Percentiles rank a stretch among this genome's conserved stretches.
These are phyloP conservation scores for Lamproptera curius DNA, from an alignment of 2,888 invertebrate genomes.

Conservation along the genomic window DNA sequence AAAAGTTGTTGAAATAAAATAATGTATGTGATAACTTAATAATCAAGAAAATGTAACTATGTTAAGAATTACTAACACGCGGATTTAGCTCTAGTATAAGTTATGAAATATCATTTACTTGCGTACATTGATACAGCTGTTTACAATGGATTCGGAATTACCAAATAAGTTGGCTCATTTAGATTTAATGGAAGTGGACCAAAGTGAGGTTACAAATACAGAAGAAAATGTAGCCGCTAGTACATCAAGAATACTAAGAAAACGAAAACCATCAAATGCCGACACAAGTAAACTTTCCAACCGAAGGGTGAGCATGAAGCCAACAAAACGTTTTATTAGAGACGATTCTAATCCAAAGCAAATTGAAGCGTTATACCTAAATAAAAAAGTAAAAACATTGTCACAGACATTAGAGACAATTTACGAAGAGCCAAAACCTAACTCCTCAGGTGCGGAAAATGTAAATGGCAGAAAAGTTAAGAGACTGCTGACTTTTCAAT, in stretches of 20 bases:
- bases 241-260: conserved; percentile 52
- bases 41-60: too few relatives aligned
- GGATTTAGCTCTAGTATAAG: not conserved
- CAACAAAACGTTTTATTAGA: conserved; percentile 56
- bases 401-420: conserved; percentile 80
- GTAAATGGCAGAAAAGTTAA: conserved; percentile 75
- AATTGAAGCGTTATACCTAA: conserved; percentile 76
- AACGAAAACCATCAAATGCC: conserved; percentile 55
- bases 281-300: conserved; percentile 57
- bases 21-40: not conserved
- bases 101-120: not conserved
- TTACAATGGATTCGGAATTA: conserved; percentile 50
- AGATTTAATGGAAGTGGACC: conserved; percentile 65
- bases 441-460: conserved; percentile 49
- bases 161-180: conserved; percentile 69
- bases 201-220: conserved; percentile 32
- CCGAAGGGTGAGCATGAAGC: conserved; percentile 69
- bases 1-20: not conserved
- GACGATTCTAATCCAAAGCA: conserved; percentile 63
- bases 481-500: conserved; percentile 76
- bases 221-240: conserved; percentile 37
- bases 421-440: conserved; percentile 78
- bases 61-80: too few relatives aligned
- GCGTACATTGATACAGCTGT: not conserved
- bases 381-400: conserved; percentile 72